These are phyloP conservation scores for Lytechinus variegatus DNA, from an alignment of 35 echinoderm and acorn worm species.

Conservation along the genomic window DNA sequence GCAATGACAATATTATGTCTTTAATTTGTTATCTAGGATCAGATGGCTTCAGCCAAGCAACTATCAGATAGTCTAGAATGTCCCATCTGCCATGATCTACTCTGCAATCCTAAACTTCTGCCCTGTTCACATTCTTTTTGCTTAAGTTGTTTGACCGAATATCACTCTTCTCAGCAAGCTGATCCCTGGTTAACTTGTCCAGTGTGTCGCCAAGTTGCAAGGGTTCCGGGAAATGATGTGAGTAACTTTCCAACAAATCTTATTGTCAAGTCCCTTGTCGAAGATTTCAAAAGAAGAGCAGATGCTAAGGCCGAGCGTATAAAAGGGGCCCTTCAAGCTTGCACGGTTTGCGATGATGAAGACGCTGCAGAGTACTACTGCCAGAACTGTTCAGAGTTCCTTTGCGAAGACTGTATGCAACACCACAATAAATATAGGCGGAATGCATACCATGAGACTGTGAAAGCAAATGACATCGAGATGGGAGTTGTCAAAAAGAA, in stretches of 20 bases:
- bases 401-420: not conserved
- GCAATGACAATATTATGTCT: too few relatives aligned
- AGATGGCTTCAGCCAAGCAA: not conserved
- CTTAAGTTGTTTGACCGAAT: not conserved
- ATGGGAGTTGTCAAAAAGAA: not conserved
- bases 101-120: slow-evolving; percentile 43
- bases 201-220: not conserved
- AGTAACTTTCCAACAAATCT: not conserved
- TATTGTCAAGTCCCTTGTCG: not conserved
- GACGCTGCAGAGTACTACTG: not conserved
- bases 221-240: not conserved
- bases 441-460: not conserved
- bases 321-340: not conserved
- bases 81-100: slow-evolving; percentile 45
- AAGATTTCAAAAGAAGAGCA: not conserved
- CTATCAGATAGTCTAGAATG: not conserved
- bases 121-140: slow-evolving; percentile 51
- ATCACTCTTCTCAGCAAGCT: not conserved
- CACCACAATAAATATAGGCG: not conserved
- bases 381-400: not conserved
- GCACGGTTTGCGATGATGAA: not conserved
- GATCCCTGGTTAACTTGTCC: not conserved
- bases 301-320: not conserved
- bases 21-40: too few relatives aligned
- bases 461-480: not conserved